These are phyloP conservation scores for Aspiorhynchus laticeps DNA, from an alignment of 2,113 vertebrate genomes.

Conservation along the genomic window DNA sequence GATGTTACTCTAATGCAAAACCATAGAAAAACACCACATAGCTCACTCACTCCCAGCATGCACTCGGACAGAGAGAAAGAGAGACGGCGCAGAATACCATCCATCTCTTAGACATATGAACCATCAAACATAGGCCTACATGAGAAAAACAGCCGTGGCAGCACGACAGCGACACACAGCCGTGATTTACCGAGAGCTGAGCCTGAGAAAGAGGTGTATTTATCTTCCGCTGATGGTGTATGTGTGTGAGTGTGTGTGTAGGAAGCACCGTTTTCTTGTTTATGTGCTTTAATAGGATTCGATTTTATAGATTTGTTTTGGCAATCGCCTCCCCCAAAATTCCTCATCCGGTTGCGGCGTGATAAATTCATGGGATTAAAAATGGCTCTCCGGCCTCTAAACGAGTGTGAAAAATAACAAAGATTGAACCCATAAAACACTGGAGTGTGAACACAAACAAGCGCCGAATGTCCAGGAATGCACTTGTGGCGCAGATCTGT, in stretches of 20 bases:
- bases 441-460: neutral
- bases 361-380: constrained; percentile 72
- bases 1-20: neutral
- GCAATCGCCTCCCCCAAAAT: constrained; percentile 68
- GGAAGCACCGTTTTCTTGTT: constrained; percentile 74
- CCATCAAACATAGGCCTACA: constrained; percentile 2
- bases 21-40: neutral
- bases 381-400: constrained; percentile 34
- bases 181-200: constrained; percentile 27
- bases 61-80: constrained; percentile 41
- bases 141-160: neutral
- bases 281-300: constrained; percentile 78
- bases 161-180: constrained; percentile 6
- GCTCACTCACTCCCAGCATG: constrained; percentile 1
- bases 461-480: neutral
- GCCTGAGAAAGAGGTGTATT: constrained; percentile 43
- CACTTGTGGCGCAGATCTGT: constrained; percentile 6
- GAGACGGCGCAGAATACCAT: constrained; percentile 44
- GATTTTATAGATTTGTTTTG: constrained; percentile 75
- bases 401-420: constrained; percentile 23
- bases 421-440: constrained; percentile 3
- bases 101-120: constrained; percentile 15
- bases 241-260: constrained; percentile 44
- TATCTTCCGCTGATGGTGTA: constrained; percentile 59
- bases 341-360: constrained; percentile 62